These are phyloP conservation scores for Ochotona princeps DNA, from an alignment of 2,113 vertebrate species.

Conservation along the genomic window DNA sequence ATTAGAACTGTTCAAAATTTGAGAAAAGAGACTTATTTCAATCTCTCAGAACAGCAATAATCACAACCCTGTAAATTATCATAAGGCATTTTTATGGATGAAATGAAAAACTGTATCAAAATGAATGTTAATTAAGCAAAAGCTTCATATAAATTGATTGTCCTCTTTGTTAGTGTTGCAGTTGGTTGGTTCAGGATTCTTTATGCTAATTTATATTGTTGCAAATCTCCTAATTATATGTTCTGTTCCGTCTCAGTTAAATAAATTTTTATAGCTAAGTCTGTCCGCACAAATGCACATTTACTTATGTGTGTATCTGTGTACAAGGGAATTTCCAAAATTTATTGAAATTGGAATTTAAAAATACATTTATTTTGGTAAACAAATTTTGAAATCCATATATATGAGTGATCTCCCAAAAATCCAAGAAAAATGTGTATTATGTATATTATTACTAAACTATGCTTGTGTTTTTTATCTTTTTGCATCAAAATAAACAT, in stretches of 20 bases:
- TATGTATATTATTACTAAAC: no score
- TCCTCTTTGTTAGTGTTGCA: background rate
- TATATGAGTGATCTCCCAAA: no score
- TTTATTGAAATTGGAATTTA: no score
- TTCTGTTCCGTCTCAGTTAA: background rate
- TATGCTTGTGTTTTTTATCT: no score
- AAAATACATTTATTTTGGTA: no score
- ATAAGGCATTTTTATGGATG: background rate
- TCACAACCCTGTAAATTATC: background rate
- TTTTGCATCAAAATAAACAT: no score
- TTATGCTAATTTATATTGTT: background rate
- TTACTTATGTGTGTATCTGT: background rate
- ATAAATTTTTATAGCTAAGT: background rate
- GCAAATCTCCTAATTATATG: background rate
- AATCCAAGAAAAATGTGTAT: no score
- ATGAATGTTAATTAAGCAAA: background rate
- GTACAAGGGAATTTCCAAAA: background rate
- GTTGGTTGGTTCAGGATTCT: background rate
- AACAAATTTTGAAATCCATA: no score
- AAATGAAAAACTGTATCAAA: conserved; percentile 23
- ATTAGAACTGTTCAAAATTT: background rate
- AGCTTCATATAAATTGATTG: background rate
- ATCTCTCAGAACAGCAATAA: background rate
- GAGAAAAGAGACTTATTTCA: background rate
- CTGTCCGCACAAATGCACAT: background rate